Evolutionary conservation across 92 coral and sea anemone genomes (phyloP), one percentile per base, ranked within the genome.

Genomic region (Siderastrea radians): DNA sequence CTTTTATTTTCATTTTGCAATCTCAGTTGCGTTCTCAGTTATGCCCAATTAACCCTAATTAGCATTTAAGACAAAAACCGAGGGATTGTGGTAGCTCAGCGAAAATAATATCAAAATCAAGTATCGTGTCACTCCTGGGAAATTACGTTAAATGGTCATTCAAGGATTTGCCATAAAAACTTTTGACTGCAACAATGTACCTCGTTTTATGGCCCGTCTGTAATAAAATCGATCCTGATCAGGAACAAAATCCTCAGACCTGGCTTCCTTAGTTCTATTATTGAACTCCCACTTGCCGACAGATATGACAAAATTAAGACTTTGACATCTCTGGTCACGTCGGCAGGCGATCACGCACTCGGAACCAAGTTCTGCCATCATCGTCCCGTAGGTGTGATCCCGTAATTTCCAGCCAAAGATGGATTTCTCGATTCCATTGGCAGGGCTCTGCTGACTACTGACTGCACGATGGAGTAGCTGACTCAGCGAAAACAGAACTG

Each of bases 181-280:
- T 26, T 26, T 26, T 26, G 38, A 26, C 38, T 26, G 14, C 10
- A 10, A 60, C 3, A 60, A 0, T 51, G 44, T 63, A 51, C 83
- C 72, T 78, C 72, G 48, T 8, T 63, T 63, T 59, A 62, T 48
- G 60, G 7, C 69, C 3, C 71, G 72, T 62, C 44, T 78, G 46
- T 16, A 78, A 11, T 78, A 78, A 78, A 6, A 63, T 63, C 72
- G 47, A 10, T 63, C 83, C 38, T 10, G 55, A 26, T 62, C 58
- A 19, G 60, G 72, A n/a, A 78, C 69, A 47, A 78, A 78, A 5
- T 63, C 57, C 59, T 62, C n/a, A 49, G 83, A 72, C n/a, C 72
- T 63, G 17, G 83, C 83, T 17, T 78, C 83, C 59, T 78, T 78
- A 38, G 83, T 78, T 19, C 83, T 49, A 59, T 78, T 49, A 11